Conservation (phyloP, 2,113 vertebrate species). For the Prunella himalayana region DNA sequence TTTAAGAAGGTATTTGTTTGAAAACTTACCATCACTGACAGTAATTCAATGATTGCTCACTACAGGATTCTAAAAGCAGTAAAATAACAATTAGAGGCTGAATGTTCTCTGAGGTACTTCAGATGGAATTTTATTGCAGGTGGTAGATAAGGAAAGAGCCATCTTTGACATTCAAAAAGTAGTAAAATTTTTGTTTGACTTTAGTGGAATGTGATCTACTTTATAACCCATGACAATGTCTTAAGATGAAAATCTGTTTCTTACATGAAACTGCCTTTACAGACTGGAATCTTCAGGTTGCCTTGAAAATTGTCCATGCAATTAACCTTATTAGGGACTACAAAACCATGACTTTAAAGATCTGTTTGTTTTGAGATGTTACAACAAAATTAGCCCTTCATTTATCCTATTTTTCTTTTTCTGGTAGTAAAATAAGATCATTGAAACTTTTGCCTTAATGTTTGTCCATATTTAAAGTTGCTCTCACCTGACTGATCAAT, state of each 20-base stretch:
- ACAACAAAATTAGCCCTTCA: background rate
- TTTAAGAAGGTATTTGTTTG: constrained; percentile 19
- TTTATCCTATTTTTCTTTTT: background rate
- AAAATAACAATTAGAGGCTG: constrained; percentile 6
- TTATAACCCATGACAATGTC: background rate
- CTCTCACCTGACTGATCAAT: background rate
- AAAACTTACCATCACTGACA: background rate
- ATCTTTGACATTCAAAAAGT: background rate
- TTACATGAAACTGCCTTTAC: background rate
- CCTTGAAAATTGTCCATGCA: background rate
- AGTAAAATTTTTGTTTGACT: background rate
- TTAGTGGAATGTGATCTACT: background rate
- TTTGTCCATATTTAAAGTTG: background rate
- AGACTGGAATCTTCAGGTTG: background rate
- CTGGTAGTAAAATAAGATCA: background rate
- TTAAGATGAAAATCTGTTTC: background rate
- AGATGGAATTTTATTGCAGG: background rate
- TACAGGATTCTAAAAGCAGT: background rate
- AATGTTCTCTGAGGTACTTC: background rate
- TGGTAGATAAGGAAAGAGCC: background rate
- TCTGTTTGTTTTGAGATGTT: background rate
- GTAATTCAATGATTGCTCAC: background rate
- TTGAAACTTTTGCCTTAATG: background rate
- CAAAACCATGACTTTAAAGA: background rate
- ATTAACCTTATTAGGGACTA: background rate